phyloP scores from a whole-genome alignment of 2,888 invertebrate species.

The Mesodorylaimus sp. region DNA sequence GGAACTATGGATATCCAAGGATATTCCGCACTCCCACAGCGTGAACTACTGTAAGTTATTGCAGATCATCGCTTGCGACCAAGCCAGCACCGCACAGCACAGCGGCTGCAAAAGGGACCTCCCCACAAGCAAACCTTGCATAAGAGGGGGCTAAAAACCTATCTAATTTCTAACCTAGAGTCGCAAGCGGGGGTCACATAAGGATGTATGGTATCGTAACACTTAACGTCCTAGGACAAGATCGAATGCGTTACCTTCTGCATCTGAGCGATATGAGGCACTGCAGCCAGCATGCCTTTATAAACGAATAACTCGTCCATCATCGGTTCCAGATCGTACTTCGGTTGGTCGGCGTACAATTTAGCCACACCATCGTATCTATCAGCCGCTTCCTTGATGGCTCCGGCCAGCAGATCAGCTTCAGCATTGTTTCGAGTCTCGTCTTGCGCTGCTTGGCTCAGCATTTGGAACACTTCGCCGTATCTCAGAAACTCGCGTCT shows the following conservation, averaged over 20 bases:
- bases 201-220: too few relatives aligned
- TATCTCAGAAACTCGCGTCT: constrained; percentile 76
- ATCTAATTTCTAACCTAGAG: too few relatives aligned
- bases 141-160: too few relatives aligned
- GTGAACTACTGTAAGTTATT: too few relatives aligned
- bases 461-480: constrained; percentile 61
- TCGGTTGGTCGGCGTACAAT: constrained; percentile 62
- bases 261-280: constrained; percentile 70
- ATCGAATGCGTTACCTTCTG: constrained; percentile 47
- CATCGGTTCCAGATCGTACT: constrained; percentile 68
- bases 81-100: too few relatives aligned
- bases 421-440: constrained; percentile 42
- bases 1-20: constrained; percentile 1
- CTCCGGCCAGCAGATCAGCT: constrained; percentile 44
- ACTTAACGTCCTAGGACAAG: too few relatives aligned
- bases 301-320: constrained; percentile 79
- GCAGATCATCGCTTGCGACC: too few relatives aligned
- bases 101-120: too few relatives aligned
- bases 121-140: too few relatives aligned
- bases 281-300: constrained; percentile 69
- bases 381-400: constrained; percentile 65
- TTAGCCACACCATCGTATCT: constrained; percentile 72
- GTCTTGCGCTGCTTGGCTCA: constrained; percentile 68
- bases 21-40: too few relatives aligned
- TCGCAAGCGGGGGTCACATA: too few relatives aligned